Evolutionary conservation across 2,797 vertebrate species (phyloP).

Genomic region (Craterocephalus amniculus): DNA sequence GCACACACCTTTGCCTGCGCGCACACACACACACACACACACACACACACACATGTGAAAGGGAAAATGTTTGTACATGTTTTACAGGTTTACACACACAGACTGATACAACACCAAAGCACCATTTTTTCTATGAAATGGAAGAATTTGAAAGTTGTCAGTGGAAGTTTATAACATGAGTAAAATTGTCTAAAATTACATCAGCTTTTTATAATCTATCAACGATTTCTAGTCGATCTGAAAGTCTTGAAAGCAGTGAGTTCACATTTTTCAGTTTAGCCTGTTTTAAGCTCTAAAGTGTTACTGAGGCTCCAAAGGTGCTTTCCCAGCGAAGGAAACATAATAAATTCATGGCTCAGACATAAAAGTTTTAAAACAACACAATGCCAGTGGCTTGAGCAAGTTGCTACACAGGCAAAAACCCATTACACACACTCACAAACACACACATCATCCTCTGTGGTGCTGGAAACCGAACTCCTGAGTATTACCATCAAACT

Average conservation of each 20-base stretch:
- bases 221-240: background rate
- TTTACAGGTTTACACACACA: slow-evolving; percentile 27
- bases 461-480: slow-evolving; percentile 43
- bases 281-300: background rate
- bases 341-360: slow-evolving; percentile 23
- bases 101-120: slow-evolving; percentile 44
- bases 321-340: slow-evolving; percentile 30
- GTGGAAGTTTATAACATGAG: background rate
- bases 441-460: slow-evolving; percentile 24
- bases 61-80: slow-evolving; percentile 17
- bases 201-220: background rate
- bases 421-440: slow-evolving; percentile 10
- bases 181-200: background rate
- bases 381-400: slow-evolving; percentile 40
- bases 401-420: slow-evolving; percentile 46
- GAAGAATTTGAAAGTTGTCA: slow-evolving; percentile 12
- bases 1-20: slow-evolving; percentile 15
- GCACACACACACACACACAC: slow-evolving; percentile 19
- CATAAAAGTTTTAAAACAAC: slow-evolving; percentile 40
- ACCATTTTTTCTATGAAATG: slow-evolving; percentile 33
- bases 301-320: slow-evolving; percentile 21
- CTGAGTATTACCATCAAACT: slow-evolving; percentile 49
- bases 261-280: background rate
- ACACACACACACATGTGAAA: slow-evolving; percentile 21
- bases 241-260: background rate